Percentiles rank a stretch among this genome's conserved stretches.
Conservation (phyloP, 1,140 invertebrate genomes). For the Diabrotica virgifera region DNA sequence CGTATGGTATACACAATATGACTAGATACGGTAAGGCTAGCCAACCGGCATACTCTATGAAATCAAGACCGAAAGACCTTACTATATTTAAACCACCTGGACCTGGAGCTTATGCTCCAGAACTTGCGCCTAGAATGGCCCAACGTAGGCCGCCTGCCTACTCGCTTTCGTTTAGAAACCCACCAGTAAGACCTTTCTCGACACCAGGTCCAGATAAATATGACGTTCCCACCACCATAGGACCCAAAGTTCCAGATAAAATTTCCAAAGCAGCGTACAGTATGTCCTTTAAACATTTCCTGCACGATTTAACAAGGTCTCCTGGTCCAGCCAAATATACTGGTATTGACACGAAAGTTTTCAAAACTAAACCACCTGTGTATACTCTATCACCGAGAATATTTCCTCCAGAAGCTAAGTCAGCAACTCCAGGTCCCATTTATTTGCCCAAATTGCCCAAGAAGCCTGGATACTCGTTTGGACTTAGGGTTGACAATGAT, state of each 20-base stretch:
- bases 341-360: slow-evolving; percentile 37
- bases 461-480: slow-evolving; percentile 42
- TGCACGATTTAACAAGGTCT: slow-evolving; percentile 38
- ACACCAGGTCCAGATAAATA: slow-evolving; percentile 65
- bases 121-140: slow-evolving; percentile 50
- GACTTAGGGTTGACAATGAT: slow-evolving; percentile 30
- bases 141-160: slow-evolving; percentile 53
- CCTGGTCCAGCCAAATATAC: slow-evolving; percentile 60
- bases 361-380: slow-evolving; percentile 43
- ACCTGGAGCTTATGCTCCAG: slow-evolving; percentile 55
- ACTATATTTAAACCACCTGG: slow-evolving; percentile 50
- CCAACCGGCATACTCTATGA: slow-evolving; percentile 49
- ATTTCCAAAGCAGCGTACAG: slow-evolving; percentile 49
- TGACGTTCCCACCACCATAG: slow-evolving; percentile 46
- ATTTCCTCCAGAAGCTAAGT: slow-evolving; percentile 25
- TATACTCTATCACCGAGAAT: slow-evolving; percentile 47
- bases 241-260: slow-evolving; percentile 47
- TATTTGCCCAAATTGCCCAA: slow-evolving; percentile 42
- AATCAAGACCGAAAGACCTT: slow-evolving; percentile 32
- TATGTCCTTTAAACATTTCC: slow-evolving; percentile 45
- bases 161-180: slow-evolving; percentile 53
- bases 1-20: slow-evolving; percentile 50
- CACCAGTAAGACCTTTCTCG: slow-evolving; percentile 26
- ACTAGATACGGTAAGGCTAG: slow-evolving; percentile 49
- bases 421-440: slow-evolving; percentile 49